Conservation (phyloP, 2,797 vertebrate genomes). For the Heteromormyrus szaboi region DNA sequence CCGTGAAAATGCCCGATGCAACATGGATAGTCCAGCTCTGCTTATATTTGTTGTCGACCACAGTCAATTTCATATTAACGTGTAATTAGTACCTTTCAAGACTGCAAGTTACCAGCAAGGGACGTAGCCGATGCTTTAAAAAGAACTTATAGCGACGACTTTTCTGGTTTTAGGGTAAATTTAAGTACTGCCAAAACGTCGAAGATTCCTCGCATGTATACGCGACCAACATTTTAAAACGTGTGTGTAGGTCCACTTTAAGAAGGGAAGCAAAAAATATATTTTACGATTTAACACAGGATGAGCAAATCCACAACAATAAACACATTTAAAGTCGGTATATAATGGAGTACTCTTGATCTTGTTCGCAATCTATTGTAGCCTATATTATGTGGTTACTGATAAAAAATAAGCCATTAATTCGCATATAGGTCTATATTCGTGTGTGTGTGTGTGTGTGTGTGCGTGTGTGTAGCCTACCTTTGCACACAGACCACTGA, state of each 20-base stretch:
- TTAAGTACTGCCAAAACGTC: neutral
- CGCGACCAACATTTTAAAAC: neutral
- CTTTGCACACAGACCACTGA: too few species aligned
- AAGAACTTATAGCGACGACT: neutral
- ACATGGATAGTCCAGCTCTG: neutral
- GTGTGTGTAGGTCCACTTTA: neutral
- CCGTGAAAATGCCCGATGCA: neutral
- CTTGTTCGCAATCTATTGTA: neutral
- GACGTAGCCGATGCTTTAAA: neutral
- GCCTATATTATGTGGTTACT: neutral
- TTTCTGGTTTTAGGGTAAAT: neutral
- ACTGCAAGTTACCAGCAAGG: neutral
- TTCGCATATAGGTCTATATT: neutral
- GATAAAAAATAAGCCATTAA: neutral
- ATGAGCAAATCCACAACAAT: neutral
- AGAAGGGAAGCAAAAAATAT: neutral
- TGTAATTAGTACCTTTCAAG: neutral
- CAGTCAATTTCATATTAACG: neutral
- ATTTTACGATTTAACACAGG: neutral
- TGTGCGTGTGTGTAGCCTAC: too few species aligned
- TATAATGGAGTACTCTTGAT: neutral
- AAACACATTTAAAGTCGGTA: neutral
- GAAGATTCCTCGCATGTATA: neutral
- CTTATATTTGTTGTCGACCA: conserved; percentile 5
- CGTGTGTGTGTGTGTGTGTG: too few species aligned